phyloP scores from a whole-genome alignment of 2,113 vertebrate genomes.

The Hoplias malabaricus region DNA sequence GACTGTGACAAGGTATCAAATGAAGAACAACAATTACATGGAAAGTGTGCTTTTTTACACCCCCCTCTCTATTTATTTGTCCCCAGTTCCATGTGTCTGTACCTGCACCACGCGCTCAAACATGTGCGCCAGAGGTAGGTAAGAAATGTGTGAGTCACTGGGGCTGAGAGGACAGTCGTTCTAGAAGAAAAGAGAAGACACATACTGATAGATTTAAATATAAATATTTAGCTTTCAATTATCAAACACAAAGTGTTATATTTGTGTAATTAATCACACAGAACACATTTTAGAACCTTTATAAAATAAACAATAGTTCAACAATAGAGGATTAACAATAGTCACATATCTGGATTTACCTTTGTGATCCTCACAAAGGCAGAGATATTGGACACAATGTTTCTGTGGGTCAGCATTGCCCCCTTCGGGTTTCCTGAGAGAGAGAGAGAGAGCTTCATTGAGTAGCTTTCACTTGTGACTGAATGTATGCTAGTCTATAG shows the following conservation, averaged over 20 bases:
- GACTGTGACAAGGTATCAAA: background rate
- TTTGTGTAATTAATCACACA: too few species aligned
- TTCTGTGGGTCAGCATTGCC: constrained; percentile 86
- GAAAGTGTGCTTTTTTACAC: too few species aligned
- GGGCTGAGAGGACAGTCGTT: constrained; percentile 44
- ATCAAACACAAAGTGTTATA: too few species aligned
- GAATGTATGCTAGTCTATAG: too few species aligned
- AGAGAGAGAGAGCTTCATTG: constrained; percentile 3
- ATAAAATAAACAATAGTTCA: constrained; percentile 29
- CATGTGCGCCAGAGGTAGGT: constrained; percentile 78
- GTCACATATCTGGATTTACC: constrained; percentile 68
- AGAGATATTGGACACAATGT: constrained; percentile 84
- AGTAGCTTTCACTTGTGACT: too few species aligned
- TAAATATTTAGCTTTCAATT: background rate
- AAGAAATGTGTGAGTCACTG: constrained; percentile 71
- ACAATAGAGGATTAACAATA: background rate
- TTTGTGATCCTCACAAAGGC: constrained; percentile 80
- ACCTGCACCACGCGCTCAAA: constrained; percentile 79
- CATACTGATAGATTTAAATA: background rate
- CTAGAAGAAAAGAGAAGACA: constrained; percentile 64
- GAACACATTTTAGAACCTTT: too few species aligned
- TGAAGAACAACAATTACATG: too few species aligned
- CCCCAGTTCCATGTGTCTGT: too few species aligned
- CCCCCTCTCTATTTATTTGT: too few species aligned
- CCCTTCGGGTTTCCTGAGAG: constrained; percentile 90